phyloP scores from a whole-genome alignment of 23 tunicate species.

The Trididemnum clinides region DNA sequence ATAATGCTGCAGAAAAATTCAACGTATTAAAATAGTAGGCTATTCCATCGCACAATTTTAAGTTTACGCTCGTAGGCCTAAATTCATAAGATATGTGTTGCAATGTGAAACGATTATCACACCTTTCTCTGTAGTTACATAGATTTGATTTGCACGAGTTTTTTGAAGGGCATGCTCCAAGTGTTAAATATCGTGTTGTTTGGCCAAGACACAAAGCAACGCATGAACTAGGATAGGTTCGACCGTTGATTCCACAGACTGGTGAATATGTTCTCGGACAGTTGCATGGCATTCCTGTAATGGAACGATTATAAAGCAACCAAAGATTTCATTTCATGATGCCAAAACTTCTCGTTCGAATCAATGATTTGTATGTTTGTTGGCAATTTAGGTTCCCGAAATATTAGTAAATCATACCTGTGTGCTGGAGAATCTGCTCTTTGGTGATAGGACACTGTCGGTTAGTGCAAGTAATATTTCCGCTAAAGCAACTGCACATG shows the following conservation, averaged over 20 bases:
- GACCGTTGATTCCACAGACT: constrained; percentile 60
- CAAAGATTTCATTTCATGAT: no score
- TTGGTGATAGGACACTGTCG: constrained; percentile 51
- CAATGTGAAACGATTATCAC: no score
- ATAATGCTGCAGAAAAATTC: no score
- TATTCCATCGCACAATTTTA: no score
- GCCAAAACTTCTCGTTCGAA: not conserved
- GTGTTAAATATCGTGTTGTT: not conserved
- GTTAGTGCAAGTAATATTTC: constrained; percentile 80
- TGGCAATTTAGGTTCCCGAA: no score
- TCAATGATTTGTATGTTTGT: not conserved
- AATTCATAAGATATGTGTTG: no score
- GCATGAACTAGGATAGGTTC: constrained; percentile 57
- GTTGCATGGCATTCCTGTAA: constrained; percentile 70
- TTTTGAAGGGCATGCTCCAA: constrained; percentile 30
- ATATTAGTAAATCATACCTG: no score
- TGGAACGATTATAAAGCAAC: no score
- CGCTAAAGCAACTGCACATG: constrained; percentile 75
- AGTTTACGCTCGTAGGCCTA: no score
- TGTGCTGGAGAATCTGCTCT: constrained; percentile 25
- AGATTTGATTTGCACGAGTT: constrained; percentile 65
- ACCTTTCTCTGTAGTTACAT: constrained; percentile 68
- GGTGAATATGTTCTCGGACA: constrained; percentile 53
- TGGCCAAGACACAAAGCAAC: constrained; percentile 61
- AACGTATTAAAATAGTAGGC: no score